phyloP scores from a whole-genome alignment of 2,797 vertebrate species.

The Tenualosa ilisha region DNA sequence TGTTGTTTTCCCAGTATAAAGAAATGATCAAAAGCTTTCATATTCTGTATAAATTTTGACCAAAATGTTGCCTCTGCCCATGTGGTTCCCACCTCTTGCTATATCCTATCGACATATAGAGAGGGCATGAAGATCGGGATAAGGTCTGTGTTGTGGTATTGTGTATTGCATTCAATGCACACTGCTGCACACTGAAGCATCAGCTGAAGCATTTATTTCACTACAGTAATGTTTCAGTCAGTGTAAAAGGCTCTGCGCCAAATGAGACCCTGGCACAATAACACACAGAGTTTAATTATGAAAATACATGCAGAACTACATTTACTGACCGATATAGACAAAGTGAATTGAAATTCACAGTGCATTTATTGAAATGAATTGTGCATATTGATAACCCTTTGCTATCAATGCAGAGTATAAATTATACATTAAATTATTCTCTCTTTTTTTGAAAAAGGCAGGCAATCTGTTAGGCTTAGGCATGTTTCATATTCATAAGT shows the following conservation, averaged over 20 bases:
- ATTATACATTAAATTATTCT: slow-evolving; percentile 53
- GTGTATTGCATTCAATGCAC: too few species aligned
- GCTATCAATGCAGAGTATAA: slow-evolving; percentile 45
- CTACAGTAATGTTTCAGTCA: background rate
- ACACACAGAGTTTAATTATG: slow-evolving; percentile 43
- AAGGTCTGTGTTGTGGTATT: too few species aligned
- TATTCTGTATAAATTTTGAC: too few species aligned
- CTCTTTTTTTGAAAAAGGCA: slow-evolving; percentile 49
- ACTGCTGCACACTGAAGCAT: too few species aligned
- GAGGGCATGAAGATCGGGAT: too few species aligned
- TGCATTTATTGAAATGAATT: slow-evolving; percentile 39
- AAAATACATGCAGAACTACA: slow-evolving; percentile 49
- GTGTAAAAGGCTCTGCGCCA: background rate
- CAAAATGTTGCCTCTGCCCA: too few species aligned
- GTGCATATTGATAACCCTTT: slow-evolving; percentile 56
- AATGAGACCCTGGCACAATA: slow-evolving; percentile 29
- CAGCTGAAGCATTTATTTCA: too few species aligned
- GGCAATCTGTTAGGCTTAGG: slow-evolving; percentile 38
- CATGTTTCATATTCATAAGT: slow-evolving; percentile 3
- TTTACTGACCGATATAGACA: slow-evolving; percentile 50
- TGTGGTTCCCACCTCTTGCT: too few species aligned
- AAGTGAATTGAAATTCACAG: slow-evolving; percentile 37
- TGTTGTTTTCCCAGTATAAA: too few species aligned
- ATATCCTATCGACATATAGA: too few species aligned
- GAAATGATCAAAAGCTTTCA: too few species aligned